Percentiles rank a stretch among this genome's conserved stretches.
phyloP scores from a whole-genome alignment of 1,140 invertebrate genomes.

The Tetraneura akinire region DNA sequence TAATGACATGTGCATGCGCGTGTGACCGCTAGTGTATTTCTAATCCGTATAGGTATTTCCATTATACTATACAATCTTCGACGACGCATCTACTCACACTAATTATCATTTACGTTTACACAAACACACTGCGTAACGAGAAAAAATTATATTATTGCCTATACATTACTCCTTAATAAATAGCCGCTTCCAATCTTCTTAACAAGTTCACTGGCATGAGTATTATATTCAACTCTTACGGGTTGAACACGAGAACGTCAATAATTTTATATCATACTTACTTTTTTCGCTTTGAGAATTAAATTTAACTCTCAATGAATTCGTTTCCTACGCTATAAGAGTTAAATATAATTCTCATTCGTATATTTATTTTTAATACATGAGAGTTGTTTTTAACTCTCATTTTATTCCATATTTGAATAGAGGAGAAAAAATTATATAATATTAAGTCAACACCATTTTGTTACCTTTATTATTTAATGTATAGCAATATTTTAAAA shows the following conservation, averaged over 20 bases:
- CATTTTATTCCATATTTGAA: slow-evolving; percentile 2
- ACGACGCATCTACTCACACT: too few species aligned
- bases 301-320: slow-evolving; percentile 17
- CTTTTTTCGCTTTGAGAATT: slow-evolving; percentile 16
- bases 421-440: not conserved
- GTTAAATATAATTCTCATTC: slow-evolving; percentile 5
- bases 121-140: too few species aligned
- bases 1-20: too few species aligned
- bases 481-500: slow-evolving; percentile 8
- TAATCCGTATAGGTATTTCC: too few species aligned
- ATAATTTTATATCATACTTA: slow-evolving; percentile 25
- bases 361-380: not conserved
- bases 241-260: slow-evolving; percentile 1
- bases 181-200: too few species aligned
- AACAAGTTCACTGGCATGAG: slow-evolving; percentile 53
- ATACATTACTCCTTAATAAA: too few species aligned
- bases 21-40: too few species aligned
- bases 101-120: too few species aligned
- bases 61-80: too few species aligned
- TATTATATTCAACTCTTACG: slow-evolving; percentile 33
- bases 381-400: slow-evolving; percentile 7
- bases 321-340: not conserved
- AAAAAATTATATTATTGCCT: too few species aligned
- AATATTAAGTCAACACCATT: not conserved
- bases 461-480: slow-evolving; percentile 11